These are phyloP conservation scores for Chaetorhynchus papuensis DNA, from an alignment of 2,113 vertebrate genomes.

Conservation along the genomic window DNA sequence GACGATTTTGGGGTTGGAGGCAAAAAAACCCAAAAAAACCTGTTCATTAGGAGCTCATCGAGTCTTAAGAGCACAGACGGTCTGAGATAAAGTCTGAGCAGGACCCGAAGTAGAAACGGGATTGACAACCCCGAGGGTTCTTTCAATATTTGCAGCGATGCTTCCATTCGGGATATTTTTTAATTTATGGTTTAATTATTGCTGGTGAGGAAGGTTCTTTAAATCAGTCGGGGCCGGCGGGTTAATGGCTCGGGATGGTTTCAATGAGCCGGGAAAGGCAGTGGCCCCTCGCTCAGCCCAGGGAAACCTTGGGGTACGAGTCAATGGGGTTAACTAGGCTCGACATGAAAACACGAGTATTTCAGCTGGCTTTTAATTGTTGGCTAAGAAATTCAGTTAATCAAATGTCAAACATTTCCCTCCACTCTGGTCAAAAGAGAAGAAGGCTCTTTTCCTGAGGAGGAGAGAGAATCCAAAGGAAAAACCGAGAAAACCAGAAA, in stretches of 20 bases:
- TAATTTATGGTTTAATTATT: constrained; percentile 9
- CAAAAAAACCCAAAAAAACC: not conserved
- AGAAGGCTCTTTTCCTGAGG: not conserved
- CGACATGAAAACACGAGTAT: constrained; percentile 47
- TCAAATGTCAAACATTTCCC: constrained; percentile 34
- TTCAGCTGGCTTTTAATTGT: constrained; percentile 58
- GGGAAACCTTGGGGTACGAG: constrained; percentile 26
- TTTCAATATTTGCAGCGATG: not conserved
- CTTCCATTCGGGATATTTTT: not conserved
- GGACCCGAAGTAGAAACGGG: not conserved
- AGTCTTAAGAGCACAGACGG: not conserved
- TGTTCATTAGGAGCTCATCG: not conserved
- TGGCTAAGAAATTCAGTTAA: constrained; percentile 58
- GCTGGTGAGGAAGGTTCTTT: not conserved
- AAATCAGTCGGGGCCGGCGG: constrained; percentile 9
- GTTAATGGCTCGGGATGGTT: constrained; percentile 39
- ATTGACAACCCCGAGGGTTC: not conserved
- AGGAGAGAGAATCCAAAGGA: not conserved
- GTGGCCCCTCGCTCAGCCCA: not conserved
- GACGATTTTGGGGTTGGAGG: not conserved
- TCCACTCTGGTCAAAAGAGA: not conserved
- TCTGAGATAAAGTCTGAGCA: not conserved
- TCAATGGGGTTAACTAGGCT: constrained; percentile 57
- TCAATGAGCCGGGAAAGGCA: constrained; percentile 29
- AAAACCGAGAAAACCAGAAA: not conserved